Conservation (phyloP, 2,888 invertebrate species). For the Lithophane ornitopus region DNA sequence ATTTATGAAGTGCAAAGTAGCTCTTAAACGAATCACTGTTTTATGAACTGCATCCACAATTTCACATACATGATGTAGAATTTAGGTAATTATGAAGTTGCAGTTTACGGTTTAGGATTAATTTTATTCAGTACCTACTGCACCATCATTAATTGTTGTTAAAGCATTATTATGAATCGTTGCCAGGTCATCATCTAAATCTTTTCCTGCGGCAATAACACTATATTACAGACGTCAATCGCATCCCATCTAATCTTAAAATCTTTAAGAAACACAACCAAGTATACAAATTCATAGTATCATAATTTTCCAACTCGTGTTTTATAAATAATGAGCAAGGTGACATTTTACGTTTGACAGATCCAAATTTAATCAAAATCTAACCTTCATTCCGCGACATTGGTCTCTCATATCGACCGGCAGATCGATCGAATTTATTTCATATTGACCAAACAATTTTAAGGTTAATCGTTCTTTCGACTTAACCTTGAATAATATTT, state of each 20-base stretch:
- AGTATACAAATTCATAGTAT: not conserved
- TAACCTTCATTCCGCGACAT: constrained; percentile 44
- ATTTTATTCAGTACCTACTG: not conserved
- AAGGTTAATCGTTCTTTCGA: constrained; percentile 59
- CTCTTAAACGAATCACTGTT: constrained; percentile 16
- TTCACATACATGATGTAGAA: not conserved
- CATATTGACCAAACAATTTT: constrained; percentile 44
- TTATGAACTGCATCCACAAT: constrained; percentile 19
- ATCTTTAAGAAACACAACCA: not conserved
- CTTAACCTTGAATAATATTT: constrained; percentile 56
- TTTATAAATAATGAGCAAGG: not conserved
- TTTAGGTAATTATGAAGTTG: not conserved
- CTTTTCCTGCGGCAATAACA: not conserved
- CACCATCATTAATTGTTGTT: not conserved
- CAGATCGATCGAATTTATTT: constrained; percentile 32
- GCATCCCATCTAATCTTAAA: too few species aligned
- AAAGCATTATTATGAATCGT: constrained; percentile 2
- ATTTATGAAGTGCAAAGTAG: constrained; percentile 12
- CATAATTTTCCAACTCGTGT: constrained; percentile 3
- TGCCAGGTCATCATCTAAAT: not conserved
- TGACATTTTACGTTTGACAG: constrained; percentile 29
- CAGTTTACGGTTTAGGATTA: not conserved
- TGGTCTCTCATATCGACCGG: constrained; percentile 22
- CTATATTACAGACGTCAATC: too few species aligned
- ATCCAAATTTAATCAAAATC: constrained; percentile 21